Evolutionary conservation across 1,140 invertebrate species (phyloP).

Genomic region (Diploscapter pachys): DNA sequence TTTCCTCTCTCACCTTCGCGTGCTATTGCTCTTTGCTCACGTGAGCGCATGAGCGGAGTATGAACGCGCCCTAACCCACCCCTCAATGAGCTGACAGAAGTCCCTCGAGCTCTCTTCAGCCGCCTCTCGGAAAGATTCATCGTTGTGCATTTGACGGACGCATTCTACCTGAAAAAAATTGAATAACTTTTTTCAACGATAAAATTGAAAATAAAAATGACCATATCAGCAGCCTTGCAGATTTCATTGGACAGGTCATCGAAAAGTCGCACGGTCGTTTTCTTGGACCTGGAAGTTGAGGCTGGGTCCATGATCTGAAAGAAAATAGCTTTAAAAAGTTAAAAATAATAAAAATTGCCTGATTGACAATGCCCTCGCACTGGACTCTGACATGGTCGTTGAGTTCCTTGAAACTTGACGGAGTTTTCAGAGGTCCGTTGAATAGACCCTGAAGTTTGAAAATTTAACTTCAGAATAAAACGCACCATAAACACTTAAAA

Average conservation of each 20-base stretch:
- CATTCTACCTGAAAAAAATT: constrained; percentile 39
- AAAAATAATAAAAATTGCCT: constrained; percentile 15
- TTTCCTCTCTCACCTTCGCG: too few relatives aligned
- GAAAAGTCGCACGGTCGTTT: constrained; percentile 36
- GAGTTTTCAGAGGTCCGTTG: constrained; percentile 25
- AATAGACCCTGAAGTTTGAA: constrained; percentile 36
- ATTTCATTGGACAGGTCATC: constrained; percentile 44
- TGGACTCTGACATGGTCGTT: constrained; percentile 20
- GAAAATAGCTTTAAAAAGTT: background rate
- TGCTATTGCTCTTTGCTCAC: too few relatives aligned
- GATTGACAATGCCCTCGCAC: constrained; percentile 15
- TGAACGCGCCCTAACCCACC: constrained; percentile 5
- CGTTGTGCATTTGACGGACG: constrained; percentile 33
- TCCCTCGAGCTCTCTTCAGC: constrained; percentile 34
- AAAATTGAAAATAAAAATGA: constrained; percentile 19
- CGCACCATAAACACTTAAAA: too few relatives aligned
- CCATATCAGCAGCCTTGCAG: constrained; percentile 38
- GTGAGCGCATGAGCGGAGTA: too few relatives aligned
- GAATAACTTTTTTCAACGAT: constrained; percentile 16
- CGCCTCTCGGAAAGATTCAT: constrained; percentile 23
- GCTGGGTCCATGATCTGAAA: background rate
- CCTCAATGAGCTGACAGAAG: constrained; percentile 41
- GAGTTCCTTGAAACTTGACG: constrained; percentile 28
- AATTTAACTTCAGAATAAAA: background rate
- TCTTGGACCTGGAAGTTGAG: background rate